phyloP scores from a whole-genome alignment of 2,888 invertebrate species.

The Coenonympha glycerion region DNA sequence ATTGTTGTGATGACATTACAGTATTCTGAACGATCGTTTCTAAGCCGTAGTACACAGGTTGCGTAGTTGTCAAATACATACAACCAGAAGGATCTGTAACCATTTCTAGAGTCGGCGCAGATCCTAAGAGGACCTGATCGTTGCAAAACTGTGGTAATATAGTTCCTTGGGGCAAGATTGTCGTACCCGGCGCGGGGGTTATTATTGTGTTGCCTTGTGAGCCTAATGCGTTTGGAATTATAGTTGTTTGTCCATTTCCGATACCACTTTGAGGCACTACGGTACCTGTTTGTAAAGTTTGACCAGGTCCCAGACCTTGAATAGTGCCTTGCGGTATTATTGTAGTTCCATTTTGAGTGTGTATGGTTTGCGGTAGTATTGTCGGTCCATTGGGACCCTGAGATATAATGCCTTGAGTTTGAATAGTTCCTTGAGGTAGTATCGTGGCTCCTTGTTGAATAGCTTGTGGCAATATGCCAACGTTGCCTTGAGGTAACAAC shows the following conservation, averaged over 20 bases:
- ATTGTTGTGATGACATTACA: slow-evolving; percentile 92
- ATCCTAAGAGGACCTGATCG: slow-evolving; percentile 79
- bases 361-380: slow-evolving; percentile 77
- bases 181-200: slow-evolving; percentile 72
- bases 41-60: slow-evolving; percentile 87
- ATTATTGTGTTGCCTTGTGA: slow-evolving; percentile 74
- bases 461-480: slow-evolving; percentile 68
- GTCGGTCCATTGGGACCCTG: slow-evolving; percentile 76
- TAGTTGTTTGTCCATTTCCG: slow-evolving; percentile 66
- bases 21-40: slow-evolving; percentile 92
- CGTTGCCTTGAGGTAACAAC: slow-evolving; percentile 69
- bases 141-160: slow-evolving; percentile 71
- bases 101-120: slow-evolving; percentile 79
- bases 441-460: slow-evolving; percentile 74
- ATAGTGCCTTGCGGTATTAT: slow-evolving; percentile 77
- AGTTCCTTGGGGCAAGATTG: slow-evolving; percentile 78
- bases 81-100: slow-evolving; percentile 77
- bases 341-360: slow-evolving; percentile 77
- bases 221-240: slow-evolving; percentile 68
- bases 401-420: slow-evolving; percentile 69
- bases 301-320: slow-evolving; percentile 59
- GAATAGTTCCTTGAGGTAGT: slow-evolving; percentile 76
- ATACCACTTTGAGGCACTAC: slow-evolving; percentile 70
- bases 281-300: slow-evolving; percentile 61
- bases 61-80: slow-evolving; percentile 79